phyloP scores from a whole-genome alignment of 2,113 vertebrate genomes.

The Halcyon malimbica region DNA sequence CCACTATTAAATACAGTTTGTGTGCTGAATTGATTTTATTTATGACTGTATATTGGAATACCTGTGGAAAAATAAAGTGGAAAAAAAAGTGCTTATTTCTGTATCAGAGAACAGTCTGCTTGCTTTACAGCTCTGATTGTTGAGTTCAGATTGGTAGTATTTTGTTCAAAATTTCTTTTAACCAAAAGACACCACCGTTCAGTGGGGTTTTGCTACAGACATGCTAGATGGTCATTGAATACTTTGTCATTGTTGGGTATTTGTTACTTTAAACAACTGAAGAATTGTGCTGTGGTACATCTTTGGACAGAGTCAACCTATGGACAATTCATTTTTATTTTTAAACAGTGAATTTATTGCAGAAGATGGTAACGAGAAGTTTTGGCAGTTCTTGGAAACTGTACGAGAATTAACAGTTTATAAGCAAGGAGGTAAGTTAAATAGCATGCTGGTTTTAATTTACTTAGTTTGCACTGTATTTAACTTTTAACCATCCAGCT shows the following conservation, averaged over 20 bases:
- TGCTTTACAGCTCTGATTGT: not conserved
- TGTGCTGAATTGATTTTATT: not conserved
- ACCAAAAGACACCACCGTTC: not conserved
- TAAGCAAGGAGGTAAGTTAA: conserved; percentile 87
- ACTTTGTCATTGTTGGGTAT: not conserved
- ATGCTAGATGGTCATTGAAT: not conserved
- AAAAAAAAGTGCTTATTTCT: not conserved
- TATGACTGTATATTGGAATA: not conserved
- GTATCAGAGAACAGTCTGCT: not conserved
- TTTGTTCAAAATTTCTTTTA: not conserved
- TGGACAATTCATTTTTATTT: conserved; percentile 47
- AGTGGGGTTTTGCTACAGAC: not conserved
- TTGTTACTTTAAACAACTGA: not conserved
- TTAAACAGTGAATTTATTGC: conserved; percentile 92
- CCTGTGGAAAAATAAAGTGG: not conserved
- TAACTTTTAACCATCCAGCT: not conserved
- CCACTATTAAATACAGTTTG: not conserved
- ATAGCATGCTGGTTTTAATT: not conserved
- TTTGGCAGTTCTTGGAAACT: conserved; percentile 98
- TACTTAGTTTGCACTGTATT: not conserved
- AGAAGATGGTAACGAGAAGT: conserved; percentile 95
- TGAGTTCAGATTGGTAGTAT: not conserved
- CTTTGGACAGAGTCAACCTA: not conserved
- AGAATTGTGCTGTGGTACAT: not conserved
- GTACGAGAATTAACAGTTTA: conserved; percentile 92